Base-by-base conservation (phyloP, 37 sponge, comb jelly and placozoan genomes). In the Oopsacas minuta region DNA sequence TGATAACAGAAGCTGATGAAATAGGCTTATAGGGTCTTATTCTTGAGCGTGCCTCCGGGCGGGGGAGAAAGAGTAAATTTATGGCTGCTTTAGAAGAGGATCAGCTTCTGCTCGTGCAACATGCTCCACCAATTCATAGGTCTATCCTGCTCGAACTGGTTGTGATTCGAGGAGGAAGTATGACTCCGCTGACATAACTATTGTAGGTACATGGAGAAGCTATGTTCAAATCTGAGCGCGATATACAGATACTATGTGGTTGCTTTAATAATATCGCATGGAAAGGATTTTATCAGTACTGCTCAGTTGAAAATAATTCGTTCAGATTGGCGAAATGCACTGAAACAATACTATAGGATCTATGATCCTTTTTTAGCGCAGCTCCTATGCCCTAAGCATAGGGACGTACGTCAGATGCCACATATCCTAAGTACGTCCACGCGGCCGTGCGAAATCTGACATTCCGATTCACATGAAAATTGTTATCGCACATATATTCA, bases 201-300 rank as follows among this genome's bases (percentile, higher is more conserved):
- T 61, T 25, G 75, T 61, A 34, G 75, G 20, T 34, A 61, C 30
- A 61, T 61, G 75, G 75, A 61, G 22, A 20, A 34, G 1, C 3
- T 61, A 32, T 61, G 75, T 61, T 61, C 22, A 61, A 25, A 12
- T 61, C 17, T 61, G 75, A 61, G 75, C 75, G 75, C 75, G 75
- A 61, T 3, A 61, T 61, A 61, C 49, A n/a, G n/a, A n/a, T n/a
- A n/a, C 17, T 46, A 46, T n/a, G n/a, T 42, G 15, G 32, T 25
- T 61, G 75, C 75, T 61, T 34, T 25, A 25, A 32, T 61, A 34
- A 61, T 61, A 34, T 61, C 75, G 75, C 75, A 32, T 61, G 75
- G 75, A 3, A 61, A 61, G 75, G 75, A 61, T 61, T 61, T 61
- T 34, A 61, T 32, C 32, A 61, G 22, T 25, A 34, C 5, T 25